These are phyloP conservation scores for Trissolcus brochymenae DNA, from an alignment of 2,888 invertebrate genomes.

Conservation along the genomic window DNA sequence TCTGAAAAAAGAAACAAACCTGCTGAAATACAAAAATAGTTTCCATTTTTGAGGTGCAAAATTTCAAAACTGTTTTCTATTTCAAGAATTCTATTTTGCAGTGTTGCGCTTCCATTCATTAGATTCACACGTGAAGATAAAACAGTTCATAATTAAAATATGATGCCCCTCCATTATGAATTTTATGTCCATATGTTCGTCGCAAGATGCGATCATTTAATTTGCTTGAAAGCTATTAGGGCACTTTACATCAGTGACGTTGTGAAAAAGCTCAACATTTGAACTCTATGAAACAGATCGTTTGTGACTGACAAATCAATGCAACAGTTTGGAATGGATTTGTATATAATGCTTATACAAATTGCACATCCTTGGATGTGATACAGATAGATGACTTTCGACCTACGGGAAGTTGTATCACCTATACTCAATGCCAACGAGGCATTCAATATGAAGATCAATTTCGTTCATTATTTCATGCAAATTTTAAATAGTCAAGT, in stretches of 20 bases:
- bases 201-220: neutral
- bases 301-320: conserved; percentile 6
- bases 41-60: neutral
- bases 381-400: conserved; percentile 29
- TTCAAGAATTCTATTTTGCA: too few species aligned
- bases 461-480: too few species aligned
- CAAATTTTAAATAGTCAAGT: too few species aligned
- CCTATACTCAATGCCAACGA: too few species aligned
- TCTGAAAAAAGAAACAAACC: too few species aligned
- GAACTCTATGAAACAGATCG: conserved; percentile 16
- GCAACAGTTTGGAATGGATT: conserved; percentile 52
- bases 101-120: too few species aligned
- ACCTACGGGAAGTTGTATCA: conserved; percentile 15
- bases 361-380: conserved; percentile 26
- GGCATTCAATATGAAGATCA: too few species aligned
- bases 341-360: conserved; percentile 43
- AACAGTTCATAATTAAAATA: too few species aligned
- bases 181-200: too few species aligned
- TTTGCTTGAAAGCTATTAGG: neutral
- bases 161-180: too few species aligned
- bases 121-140: too few species aligned
- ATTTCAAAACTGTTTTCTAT: neutral
- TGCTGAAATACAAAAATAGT: too few species aligned
- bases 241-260: neutral
- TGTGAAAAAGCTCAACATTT: neutral